Percentiles rank a stretch among this genome's conserved stretches.
Conservation (phyloP, 2,113 vertebrate genomes). For the Triplophysa rosa region DNA sequence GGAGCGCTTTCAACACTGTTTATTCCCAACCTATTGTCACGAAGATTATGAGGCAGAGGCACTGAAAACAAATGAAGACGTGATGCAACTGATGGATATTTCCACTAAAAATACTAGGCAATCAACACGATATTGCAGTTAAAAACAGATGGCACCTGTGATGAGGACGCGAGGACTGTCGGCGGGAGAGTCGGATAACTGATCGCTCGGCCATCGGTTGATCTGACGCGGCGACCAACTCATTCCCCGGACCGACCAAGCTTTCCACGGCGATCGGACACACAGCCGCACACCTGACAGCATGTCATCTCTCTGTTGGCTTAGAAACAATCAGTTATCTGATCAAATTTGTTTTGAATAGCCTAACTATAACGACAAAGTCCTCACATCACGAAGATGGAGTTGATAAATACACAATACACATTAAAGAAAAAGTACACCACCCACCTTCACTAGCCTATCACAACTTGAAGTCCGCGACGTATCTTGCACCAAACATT, state of each 20-base stretch:
- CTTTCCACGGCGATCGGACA: slow-evolving; percentile 24
- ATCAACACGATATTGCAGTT: neutral
- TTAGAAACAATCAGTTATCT: neutral
- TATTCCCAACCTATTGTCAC: slow-evolving; percentile 64
- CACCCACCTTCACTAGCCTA: slow-evolving; percentile 53
- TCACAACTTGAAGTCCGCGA: slow-evolving; percentile 33
- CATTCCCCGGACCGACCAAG: slow-evolving; percentile 41
- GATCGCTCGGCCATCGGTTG: slow-evolving; percentile 62
- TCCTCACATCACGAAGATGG: neutral
- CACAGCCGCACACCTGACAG: slow-evolving; percentile 53
- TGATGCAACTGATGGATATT: slow-evolving; percentile 12
- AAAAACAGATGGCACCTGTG: slow-evolving; percentile 64
- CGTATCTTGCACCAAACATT: slow-evolving; percentile 31
- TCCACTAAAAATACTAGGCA: neutral
- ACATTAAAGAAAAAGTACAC: neutral
- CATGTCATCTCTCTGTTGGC: slow-evolving; percentile 58
- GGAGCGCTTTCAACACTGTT: slow-evolving; percentile 53
- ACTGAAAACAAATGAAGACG: slow-evolving; percentile 59
- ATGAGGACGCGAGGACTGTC: slow-evolving; percentile 74
- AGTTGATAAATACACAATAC: neutral
- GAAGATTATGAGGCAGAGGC: slow-evolving; percentile 31
- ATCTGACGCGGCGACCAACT: slow-evolving; percentile 62
- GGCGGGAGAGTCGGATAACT: slow-evolving; percentile 48
- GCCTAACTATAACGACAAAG: neutral
- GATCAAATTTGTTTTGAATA: neutral